Evolutionary conservation across 2,888 invertebrate species (phyloP), one percentile per base, ranked within the genome.

Genomic region (Bellardia bayeri): DNA sequence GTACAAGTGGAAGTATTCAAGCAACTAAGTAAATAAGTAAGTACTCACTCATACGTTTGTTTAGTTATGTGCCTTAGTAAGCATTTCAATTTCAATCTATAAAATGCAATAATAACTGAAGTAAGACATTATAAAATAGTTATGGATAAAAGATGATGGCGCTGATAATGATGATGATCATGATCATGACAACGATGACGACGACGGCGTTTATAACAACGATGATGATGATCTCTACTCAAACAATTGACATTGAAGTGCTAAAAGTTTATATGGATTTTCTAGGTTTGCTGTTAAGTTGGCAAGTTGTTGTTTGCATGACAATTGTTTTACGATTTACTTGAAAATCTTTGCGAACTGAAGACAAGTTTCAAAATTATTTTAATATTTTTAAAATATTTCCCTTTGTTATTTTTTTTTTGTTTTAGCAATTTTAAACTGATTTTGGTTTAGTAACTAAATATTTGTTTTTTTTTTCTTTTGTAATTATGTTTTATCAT

Each of bases 231-330:
- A n/a, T 79, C 79, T 87, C 85, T 82, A 49, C 54, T 51, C 30
- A 63, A 74, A 58, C 37, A 85, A 82, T 87, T 82, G 79, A 56
- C 87, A 82, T 69, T 23, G 56, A 33, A 79, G 87, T 79, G 85
- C 68, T 79, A 82, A 81, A 83, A 76, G 13, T 49, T 49, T 23
- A 23, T 74, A 61, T 74, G 7, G 14, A 33, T 49, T 66, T 49
- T 40, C 54, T 56, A 13, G n/a, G 2, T 45, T 69, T 23, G 37
- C 14, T 58, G 0, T 79, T 37, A 33, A 40, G 33, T 56, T 83
- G 66, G 42, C 63, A 61, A 69, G 64, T 72, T 78, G 33, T 71
- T 63, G n/a, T 58, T 61, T 45, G n/a, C 8, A 69, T 54, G 75
- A 69, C 58, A 51, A 82, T 51, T 66, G 30, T 16, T 56, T 68